phyloP scores from a whole-genome alignment of 2,113 vertebrate species.

The Solea solea region DNA sequence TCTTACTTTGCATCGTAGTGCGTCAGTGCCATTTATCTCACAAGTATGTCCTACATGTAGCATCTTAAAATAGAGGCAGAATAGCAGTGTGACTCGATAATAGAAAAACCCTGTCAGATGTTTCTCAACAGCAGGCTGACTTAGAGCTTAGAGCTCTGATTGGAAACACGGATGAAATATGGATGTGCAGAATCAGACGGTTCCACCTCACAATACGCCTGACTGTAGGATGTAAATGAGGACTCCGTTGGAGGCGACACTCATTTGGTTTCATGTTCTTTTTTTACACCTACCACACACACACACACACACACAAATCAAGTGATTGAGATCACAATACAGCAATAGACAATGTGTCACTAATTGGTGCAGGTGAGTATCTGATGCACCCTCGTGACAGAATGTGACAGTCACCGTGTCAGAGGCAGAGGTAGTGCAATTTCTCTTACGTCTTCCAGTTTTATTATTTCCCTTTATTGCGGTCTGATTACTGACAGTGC shows the following conservation, averaged over 20 bases:
- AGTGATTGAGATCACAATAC: slow-evolving; percentile 26
- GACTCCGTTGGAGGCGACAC: slow-evolving; percentile 32
- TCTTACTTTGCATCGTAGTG: slow-evolving; percentile 19
- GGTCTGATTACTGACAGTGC: slow-evolving; percentile 6
- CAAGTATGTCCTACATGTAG: slow-evolving; percentile 32
- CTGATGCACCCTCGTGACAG: slow-evolving; percentile 6
- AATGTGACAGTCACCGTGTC: slow-evolving; percentile 25
- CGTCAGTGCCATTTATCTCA: slow-evolving; percentile 39
- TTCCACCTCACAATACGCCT: slow-evolving; percentile 9
- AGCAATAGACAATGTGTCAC: not conserved
- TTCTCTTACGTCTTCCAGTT: too few relatives aligned
- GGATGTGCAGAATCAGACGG: slow-evolving; percentile 10
- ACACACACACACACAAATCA: slow-evolving; percentile 1
- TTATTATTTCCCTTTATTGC: not conserved
- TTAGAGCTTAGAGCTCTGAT: slow-evolving; percentile 51
- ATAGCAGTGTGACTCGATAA: slow-evolving; percentile 19
- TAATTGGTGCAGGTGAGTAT: slow-evolving; percentile 24
- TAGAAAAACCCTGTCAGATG: slow-evolving; percentile 42
- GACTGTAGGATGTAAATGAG: slow-evolving; percentile 71
- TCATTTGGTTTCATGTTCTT: slow-evolving; percentile 6
- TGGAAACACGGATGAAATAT: slow-evolving; percentile 34
- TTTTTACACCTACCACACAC: slow-evolving; percentile 10
- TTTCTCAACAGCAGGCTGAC: slow-evolving; percentile 60
- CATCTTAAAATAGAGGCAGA: slow-evolving; percentile 58
- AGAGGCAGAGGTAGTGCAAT: not conserved